Evolutionary conservation across 2,113 vertebrate genomes (phyloP).

Genomic region (Prolemur simus): DNA sequence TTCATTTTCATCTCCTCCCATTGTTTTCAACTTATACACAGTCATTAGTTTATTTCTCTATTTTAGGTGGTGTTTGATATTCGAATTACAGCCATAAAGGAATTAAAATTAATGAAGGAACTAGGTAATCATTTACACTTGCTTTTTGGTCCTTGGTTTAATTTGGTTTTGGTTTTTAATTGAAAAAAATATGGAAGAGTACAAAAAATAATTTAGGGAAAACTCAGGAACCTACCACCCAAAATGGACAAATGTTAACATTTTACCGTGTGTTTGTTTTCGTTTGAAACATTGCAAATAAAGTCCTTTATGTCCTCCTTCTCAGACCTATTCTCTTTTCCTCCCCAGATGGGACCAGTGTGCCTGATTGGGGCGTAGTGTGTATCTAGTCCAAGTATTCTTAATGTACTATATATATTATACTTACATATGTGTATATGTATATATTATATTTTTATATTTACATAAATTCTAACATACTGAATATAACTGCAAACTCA

Average conservation of each 20-base stretch:
- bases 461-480: neutral
- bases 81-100: constrained; percentile 90
- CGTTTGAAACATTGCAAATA: neutral
- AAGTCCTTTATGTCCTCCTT: neutral
- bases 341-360: neutral
- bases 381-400: neutral
- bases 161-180: constrained; percentile 44
- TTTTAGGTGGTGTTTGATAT: constrained; percentile 92
- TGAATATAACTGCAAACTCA: neutral
- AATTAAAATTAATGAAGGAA: constrained; percentile 88
- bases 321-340: neutral
- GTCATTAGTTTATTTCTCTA: constrained; percentile 67
- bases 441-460: neutral
- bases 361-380: neutral
- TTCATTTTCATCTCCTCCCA: neutral
- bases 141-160: constrained; percentile 51
- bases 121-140: constrained; percentile 85
- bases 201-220: constrained; percentile 36
- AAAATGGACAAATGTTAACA: constrained; percentile 56
- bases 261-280: constrained; percentile 28
- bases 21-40: neutral
- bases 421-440: neutral
- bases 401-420: neutral
- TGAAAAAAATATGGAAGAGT: constrained; percentile 38
- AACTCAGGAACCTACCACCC: constrained; percentile 43